A percentile compares a stretch with the other conserved stretches of the same genome.
Evolutionary conservation across 2,888 invertebrate genomes (phyloP).

Genomic region (Zaprionus obscuricornis): DNA sequence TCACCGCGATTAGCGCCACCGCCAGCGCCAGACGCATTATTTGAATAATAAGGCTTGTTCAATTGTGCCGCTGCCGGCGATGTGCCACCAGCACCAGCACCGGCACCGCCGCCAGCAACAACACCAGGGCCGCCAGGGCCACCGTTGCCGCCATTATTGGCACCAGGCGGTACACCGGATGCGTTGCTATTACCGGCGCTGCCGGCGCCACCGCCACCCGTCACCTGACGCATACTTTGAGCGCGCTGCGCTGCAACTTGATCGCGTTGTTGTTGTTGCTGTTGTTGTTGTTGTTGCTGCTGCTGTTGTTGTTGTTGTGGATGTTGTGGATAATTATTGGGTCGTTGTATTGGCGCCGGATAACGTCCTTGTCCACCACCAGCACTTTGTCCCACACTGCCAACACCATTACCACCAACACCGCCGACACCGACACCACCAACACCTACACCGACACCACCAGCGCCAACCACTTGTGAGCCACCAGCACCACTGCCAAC

Average conservation of each 20-base stretch:
- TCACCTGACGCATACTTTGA: constrained; percentile 74
- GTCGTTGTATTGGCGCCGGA: constrained; percentile 83
- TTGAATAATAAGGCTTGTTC: constrained; percentile 82
- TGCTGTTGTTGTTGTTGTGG: constrained; percentile 78
- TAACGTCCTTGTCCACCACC: constrained; percentile 80
- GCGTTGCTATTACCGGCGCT: constrained; percentile 63
- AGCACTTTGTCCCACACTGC: constrained; percentile 70
- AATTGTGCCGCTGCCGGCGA: constrained; percentile 67
- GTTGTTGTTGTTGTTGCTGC: constrained; percentile 65
- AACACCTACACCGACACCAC: constrained; percentile 46
- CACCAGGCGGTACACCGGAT: constrained; percentile 48
- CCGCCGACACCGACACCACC: constrained; percentile 56
- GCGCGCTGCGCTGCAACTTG: constrained; percentile 62
- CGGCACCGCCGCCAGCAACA: constrained; percentile 60
- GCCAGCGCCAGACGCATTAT: constrained; percentile 63
- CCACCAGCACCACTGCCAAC: constrained; percentile 57
- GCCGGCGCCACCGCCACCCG: constrained; percentile 62
- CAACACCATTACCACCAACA: constrained; percentile 66
- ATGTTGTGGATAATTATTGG: constrained; percentile 83
- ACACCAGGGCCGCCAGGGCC: constrained; percentile 70
- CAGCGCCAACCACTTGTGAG: constrained; percentile 54
- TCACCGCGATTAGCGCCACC: constrained; percentile 80
- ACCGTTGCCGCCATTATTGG: constrained; percentile 54
- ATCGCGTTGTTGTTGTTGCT: constrained; percentile 67
- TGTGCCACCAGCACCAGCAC: constrained; percentile 43